Evolutionary conservation across 1,140 invertebrate genomes (phyloP), one percentile per base, ranked within the genome.

Genomic region (Calosoma granatense): DNA sequence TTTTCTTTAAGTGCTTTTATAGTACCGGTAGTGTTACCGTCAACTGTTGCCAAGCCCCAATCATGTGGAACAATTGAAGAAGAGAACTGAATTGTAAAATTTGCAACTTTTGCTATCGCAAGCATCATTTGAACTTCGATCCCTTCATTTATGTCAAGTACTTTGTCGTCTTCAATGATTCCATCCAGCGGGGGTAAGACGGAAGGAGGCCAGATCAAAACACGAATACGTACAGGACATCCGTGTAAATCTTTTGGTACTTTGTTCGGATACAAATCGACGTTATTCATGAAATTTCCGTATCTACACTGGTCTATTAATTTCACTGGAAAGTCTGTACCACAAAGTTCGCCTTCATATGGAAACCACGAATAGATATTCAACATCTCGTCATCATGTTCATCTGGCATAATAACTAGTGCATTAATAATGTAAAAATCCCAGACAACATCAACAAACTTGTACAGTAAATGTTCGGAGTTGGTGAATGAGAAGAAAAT

Each of bases 321-420:
- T 2, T 61, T 22, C 19, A 56, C 51, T 11, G 59, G 14, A n/a
- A 58, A 51, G 30, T 60, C 51, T 12, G 55, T 14, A 43, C 60
- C 61, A 23, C 65, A 67, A 9, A 39, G 53, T 9, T 53, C 58
- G 12, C 64, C 53, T 30, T 53, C 41, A 51, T 65, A 65, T 1
- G 64, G 67, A 41, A 63, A 61, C 60, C 63, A 62, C 14, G 56
- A 59, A 51, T 58, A 66, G 17, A 65, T 30, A 30, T 64, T 60
- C 43, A 59, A 65, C 11, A 6, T 23, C 9, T 30, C 22, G 6
- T 19, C 57, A 20, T 61, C 53, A 26, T 53, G 15, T 1, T 55
- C 17, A 14, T 21, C 47, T 0, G 54, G 58, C 2, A 61, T 22
- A 19, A 65, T 53, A 22, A 63, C 39, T 1, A 64, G 57, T 11